Base-by-base conservation (phyloP, 2,797 vertebrate genomes). In the Molossus molossus region DNA sequence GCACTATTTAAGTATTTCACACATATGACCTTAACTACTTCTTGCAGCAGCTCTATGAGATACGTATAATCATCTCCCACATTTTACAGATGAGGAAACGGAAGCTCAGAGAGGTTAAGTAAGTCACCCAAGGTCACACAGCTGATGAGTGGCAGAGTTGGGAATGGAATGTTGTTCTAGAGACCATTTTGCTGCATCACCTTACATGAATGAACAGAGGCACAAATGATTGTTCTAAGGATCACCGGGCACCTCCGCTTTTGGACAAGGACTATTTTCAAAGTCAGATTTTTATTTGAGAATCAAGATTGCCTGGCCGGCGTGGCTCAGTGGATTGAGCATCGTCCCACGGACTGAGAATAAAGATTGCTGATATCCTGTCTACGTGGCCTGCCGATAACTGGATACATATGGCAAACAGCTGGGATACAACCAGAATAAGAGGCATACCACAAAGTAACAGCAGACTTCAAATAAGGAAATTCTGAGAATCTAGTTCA, bases 251-350 rank as follows among this genome's bases (percentile, higher is more conserved):
- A 57, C 27, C 58, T 83, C 69, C 81, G 80, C 60, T 91, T 95
- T 91, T 48, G 40, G 82, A 33, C 23, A 79, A 55, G 37, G 37
- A 37, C 6, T n/a, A 20, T 48, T 86, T 65, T 72, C 55, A 81
- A 80, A 79, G 67, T 6, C 33, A 80, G 18, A 23, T 37, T 90
- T 83, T 95, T 84, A 62, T 89, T 93, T 81, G 65, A 67, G 23
- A 62, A 45, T 72, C 62, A 45, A 76, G 65, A 60, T 55, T 45
- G 5, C 40, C 40, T 3, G 6, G 40, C 40, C 6, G 40, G 40
- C 6, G 40, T 45, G 40, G 40, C 40, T 45, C 40, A 45, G 40
- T 45, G 40, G 40, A 45, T 45, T 45, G 40, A 45, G 40, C 40
- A 45, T 45, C 40, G 40, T 45, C 40, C 40, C 40, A 45, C 6